phyloP scores from a whole-genome alignment of 2,888 invertebrate genomes.

The Drosophila meridionalis region DNA sequence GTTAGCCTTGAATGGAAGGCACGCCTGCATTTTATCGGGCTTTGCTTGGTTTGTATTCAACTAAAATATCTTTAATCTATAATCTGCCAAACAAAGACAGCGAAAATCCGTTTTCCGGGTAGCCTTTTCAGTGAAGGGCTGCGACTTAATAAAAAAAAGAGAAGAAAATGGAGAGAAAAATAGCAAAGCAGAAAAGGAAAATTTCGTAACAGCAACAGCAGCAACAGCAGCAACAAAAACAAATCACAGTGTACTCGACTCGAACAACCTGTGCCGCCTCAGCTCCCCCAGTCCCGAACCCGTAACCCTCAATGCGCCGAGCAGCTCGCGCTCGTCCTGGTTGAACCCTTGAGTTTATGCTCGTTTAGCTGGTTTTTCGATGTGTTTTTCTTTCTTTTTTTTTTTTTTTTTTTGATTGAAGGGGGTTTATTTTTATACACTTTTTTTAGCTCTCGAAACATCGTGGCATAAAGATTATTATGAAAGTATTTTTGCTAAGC shows the following conservation, averaged over 20 bases:
- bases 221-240: constrained; percentile 22
- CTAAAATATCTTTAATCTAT: constrained; percentile 22
- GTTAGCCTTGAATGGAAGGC: neutral
- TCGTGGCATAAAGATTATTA: constrained; percentile 74
- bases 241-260: constrained; percentile 51
- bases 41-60: constrained; percentile 1
- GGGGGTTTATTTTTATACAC: constrained; percentile 9
- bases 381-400: constrained; percentile 9
- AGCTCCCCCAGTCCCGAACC: neutral
- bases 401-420: constrained; percentile 8
- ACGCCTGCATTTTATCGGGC: constrained; percentile 1
- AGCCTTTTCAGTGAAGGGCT: constrained; percentile 16
- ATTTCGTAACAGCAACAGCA: constrained; percentile 21
- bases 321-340: constrained; percentile 17
- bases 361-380: constrained; percentile 47
- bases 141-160: constrained; percentile 39
- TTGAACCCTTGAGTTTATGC: constrained; percentile 57
- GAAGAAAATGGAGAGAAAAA: constrained; percentile 4
- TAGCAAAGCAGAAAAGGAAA: constrained; percentile 13
- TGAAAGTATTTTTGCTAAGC: constrained; percentile 73
- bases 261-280: constrained; percentile 34
- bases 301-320: neutral
- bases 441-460: constrained; percentile 40
- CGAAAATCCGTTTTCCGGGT: constrained; percentile 24
- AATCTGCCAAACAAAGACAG: constrained; percentile 22